Percentiles rank a stretch among this genome's conserved stretches.
Evolutionary conservation across 2,888 invertebrate genomes (phyloP).

Genomic region (Xanthia togata): DNA sequence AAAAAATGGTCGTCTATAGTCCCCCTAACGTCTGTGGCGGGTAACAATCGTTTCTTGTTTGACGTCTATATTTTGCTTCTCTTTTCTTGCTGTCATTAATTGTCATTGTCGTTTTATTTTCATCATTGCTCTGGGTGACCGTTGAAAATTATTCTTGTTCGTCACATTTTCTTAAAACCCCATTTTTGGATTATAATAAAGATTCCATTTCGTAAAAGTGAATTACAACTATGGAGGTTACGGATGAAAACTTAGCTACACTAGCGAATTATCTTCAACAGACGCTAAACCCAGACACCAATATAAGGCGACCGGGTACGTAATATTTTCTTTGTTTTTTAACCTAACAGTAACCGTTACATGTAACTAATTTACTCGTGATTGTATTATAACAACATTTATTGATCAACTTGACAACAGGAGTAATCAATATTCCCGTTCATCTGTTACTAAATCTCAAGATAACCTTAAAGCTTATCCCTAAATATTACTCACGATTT

Average conservation of each 20-base stretch:
- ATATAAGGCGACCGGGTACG: slow-evolving; percentile 95
- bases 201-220: background rate
- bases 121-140: background rate
- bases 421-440: background rate
- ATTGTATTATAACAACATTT: background rate
- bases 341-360: background rate
- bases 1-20: no score
- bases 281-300: slow-evolving; percentile 96
- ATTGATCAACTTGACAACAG: background rate
- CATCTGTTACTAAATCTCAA: background rate
- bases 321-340: slow-evolving; percentile 43
- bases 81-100: background rate
- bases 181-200: background rate
- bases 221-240: slow-evolving; percentile 94
- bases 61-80: no score
- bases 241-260: slow-evolving; percentile 95
- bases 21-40: no score
- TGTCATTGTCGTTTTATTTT: slow-evolving; percentile 1
- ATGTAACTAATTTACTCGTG: background rate
- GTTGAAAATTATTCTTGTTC: slow-evolving; percentile 11
- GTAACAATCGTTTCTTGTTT: no score
- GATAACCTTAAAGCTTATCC: slow-evolving; percentile 24
- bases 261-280: slow-evolving; percentile 96
- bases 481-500: background rate
- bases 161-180: slow-evolving; percentile 17